Conservation (phyloP, 2,113 vertebrate species). For the Tor tambroides region DNA sequence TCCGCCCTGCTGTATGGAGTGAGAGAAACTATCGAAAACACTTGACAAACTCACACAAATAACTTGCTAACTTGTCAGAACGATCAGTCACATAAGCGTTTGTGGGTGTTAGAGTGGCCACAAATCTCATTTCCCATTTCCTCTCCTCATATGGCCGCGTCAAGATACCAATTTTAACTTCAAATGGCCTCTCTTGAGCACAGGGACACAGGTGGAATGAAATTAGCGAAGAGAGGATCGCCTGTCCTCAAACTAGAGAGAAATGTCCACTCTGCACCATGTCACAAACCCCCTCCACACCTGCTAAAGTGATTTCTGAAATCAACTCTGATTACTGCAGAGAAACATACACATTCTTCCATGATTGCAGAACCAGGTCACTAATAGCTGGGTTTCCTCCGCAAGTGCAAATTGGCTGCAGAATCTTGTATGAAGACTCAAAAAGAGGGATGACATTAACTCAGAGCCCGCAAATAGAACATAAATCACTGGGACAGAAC, state of each 20-base stretch:
- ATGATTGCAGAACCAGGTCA: not conserved
- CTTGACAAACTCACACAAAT: slow-evolving; percentile 32
- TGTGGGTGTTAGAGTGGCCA: slow-evolving; percentile 53
- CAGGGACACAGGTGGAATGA: slow-evolving; percentile 52
- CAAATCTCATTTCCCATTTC: slow-evolving; percentile 68
- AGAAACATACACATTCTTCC: not conserved
- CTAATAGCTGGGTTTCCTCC: not conserved
- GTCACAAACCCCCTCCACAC: not conserved
- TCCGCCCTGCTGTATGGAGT: not conserved
- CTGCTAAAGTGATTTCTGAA: slow-evolving; percentile 38
- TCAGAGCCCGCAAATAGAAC: not conserved
- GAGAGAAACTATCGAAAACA: not conserved
- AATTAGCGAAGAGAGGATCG: slow-evolving; percentile 16
- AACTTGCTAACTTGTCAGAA: slow-evolving; percentile 54
- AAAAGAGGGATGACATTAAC: not conserved
- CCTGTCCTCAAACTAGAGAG: slow-evolving; percentile 10
- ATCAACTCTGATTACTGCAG: slow-evolving; percentile 26
- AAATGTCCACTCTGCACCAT: not conserved
- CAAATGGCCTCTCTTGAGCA: slow-evolving; percentile 62
- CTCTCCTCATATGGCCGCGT: slow-evolving; percentile 53
- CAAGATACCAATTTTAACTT: slow-evolving; percentile 66
- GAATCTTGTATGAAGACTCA: not conserved
- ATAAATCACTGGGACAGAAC: slow-evolving; percentile 12
- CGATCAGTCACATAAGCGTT: slow-evolving; percentile 48
- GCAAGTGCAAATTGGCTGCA: not conserved